Base-by-base conservation (phyloP, 1,140 invertebrate genomes). In the Danaus plexippus region DNA sequence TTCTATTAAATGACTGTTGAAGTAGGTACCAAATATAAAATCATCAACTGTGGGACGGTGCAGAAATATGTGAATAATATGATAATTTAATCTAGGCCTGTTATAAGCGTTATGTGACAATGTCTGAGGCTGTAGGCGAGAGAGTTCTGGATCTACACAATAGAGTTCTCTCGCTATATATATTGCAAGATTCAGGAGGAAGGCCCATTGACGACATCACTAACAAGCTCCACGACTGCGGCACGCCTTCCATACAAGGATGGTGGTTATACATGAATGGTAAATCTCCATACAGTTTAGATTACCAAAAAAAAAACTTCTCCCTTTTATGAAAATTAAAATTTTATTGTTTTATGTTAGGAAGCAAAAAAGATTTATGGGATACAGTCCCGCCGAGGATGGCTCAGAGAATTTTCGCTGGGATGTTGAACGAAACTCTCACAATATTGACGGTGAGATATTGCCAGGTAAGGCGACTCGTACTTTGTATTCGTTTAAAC, bases 241-340 rank as follows among this genome's bases (percentile, higher is more conserved):
- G 92, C 1, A 94, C 93, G 1, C 94, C 93, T 46, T 90, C 91
- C 5, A 89, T 95, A 48, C 94, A 94, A 76, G 95, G 94, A 90
- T 95, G 94, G 94, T 93, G 93, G 92, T 87, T 94, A 4, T 95
- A 95, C 69, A 94, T 96, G 91, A 90, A 94, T 87, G 92, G 94
- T 92, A 52, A n/a, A n/a, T n/a, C n/a, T 15, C 3, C 15, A 15
- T 15, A 53, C 48, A 15, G 15, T 15, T 15, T 15, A 1, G 15
- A 15, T 15, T 15, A 3, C 15, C 15, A 15, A 15, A 1, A 15
- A 42, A 15, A 41, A 8, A 47, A 54, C 13, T 45, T 49, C 53
- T 54, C 52, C 15, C 42, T 54, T 46, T 11, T 55, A 32, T 43
- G 11, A 48, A 22, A 40, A 43, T 7, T 52, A 13, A 44, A 42